Conservation (phyloP, 2,797 vertebrate species). For the Amblyopsis hoosieri region DNA sequence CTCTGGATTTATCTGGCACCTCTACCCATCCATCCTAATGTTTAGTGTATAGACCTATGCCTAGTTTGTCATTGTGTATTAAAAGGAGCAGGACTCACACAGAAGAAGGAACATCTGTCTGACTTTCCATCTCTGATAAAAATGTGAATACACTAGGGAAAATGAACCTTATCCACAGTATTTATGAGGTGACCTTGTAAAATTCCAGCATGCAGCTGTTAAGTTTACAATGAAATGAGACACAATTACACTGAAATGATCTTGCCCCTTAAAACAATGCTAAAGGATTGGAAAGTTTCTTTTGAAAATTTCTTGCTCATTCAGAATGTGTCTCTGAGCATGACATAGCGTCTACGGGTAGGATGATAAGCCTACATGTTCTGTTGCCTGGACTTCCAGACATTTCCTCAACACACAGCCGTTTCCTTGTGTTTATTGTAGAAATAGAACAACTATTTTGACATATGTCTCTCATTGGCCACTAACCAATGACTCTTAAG, state of each 20-base stretch:
- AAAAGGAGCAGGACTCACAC: no score
- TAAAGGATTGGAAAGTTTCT: no score
- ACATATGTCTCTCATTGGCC: no score
- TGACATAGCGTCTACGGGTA: constrained; percentile 47
- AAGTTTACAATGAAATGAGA: neutral
- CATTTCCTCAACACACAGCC: constrained; percentile 4
- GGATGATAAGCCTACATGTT: constrained; percentile 13
- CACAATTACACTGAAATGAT: constrained; percentile 10
- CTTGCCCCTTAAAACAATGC: neutral
- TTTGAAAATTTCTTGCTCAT: neutral
- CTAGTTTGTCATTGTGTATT: no score
- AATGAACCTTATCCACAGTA: constrained; percentile 24
- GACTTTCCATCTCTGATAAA: neutral
- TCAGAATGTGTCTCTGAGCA: constrained; percentile 8
- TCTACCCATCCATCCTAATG: no score
- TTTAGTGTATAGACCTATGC: no score
- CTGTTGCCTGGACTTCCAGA: constrained; percentile 1
- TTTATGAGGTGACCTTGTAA: constrained; percentile 19
- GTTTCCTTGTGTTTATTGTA: no score
- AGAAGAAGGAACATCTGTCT: neutral
- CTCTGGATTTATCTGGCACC: no score
- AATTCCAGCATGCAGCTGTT: constrained; percentile 17
- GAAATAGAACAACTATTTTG: no score
- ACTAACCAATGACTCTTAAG: no score
- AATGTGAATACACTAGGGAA: neutral